A percentile compares a stretch with the other conserved stretches of the same genome.
Evolutionary conservation across 2,113 vertebrate species (phyloP).

Genomic region (Ellobius talpinus): DNA sequence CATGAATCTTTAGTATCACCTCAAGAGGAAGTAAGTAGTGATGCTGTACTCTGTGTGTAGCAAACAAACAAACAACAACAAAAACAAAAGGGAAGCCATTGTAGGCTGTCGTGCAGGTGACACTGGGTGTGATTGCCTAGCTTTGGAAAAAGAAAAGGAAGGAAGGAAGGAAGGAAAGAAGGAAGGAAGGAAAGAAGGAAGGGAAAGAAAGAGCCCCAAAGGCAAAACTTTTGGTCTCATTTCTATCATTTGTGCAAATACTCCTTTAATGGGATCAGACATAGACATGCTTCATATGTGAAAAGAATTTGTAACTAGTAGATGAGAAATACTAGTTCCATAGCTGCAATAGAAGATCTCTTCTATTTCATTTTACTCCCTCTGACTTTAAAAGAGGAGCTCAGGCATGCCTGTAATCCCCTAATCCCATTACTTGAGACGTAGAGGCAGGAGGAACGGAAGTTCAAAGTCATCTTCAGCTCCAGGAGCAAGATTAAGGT

Average conservation of each 20-base stretch:
- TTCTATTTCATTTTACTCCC: slow-evolving; percentile 18
- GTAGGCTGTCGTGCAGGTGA: neutral
- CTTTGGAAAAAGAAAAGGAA: neutral
- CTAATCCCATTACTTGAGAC: neutral
- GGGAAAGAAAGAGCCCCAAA: neutral
- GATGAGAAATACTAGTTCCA: neutral
- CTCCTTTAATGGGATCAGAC: neutral
- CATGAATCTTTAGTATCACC: neutral
- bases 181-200: neutral
- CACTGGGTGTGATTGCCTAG: neutral
- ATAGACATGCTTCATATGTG: neutral
- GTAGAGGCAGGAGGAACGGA: neutral
- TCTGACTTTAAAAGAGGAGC: neutral
- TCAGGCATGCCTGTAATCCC: neutral
- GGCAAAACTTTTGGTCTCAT: neutral
- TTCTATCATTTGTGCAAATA: neutral
- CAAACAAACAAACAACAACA: neutral
- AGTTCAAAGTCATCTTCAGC: neutral
- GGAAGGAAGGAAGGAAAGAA: neutral
- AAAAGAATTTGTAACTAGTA: slow-evolving; percentile 18
- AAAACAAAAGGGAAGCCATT: neutral
- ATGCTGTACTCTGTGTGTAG: neutral
- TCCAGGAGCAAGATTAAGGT: neutral
- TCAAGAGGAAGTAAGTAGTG: neutral
- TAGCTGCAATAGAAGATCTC: neutral